A percentile compares a stretch with the other conserved stretches of the same genome.
Evolutionary conservation across 2,797 vertebrate species (phyloP).

Genomic region (Nannoperca australis): DNA sequence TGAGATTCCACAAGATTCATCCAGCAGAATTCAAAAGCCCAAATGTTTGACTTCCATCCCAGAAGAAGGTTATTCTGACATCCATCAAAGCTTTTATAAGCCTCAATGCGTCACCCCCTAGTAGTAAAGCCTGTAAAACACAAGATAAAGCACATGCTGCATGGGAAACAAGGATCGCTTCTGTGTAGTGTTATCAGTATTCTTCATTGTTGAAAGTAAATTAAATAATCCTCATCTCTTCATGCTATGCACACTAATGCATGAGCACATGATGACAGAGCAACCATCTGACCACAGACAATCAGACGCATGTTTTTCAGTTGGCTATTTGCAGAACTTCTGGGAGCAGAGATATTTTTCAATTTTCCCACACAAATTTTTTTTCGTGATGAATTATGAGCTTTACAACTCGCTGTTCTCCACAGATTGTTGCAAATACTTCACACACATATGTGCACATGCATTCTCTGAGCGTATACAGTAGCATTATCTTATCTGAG

Average conservation of each 20-base stretch:
- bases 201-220: constrained; percentile 25
- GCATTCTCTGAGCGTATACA: not conserved
- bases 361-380: not conserved
- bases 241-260: constrained; percentile 3
- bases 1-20: constrained; percentile 37
- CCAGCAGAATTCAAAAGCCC: constrained; percentile 24
- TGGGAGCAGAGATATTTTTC: not conserved
- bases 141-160: constrained; percentile 8
- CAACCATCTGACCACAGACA: constrained; percentile 40
- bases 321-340: not conserved
- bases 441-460: not conserved
- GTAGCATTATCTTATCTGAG: constrained; percentile 45
- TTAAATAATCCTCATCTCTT: constrained; percentile 30
- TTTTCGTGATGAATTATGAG: constrained; percentile 20
- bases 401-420: not conserved
- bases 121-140: constrained; percentile 20
- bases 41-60: constrained; percentile 35
- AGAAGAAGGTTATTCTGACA: constrained; percentile 39
- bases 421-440: not conserved
- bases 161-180: not conserved
- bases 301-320: constrained; percentile 13
- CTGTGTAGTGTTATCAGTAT: constrained; percentile 36
- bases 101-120: constrained; percentile 25
- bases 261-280: constrained; percentile 7
- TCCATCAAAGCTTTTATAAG: constrained; percentile 45